phyloP scores from a whole-genome alignment of 2,888 invertebrate species.

The Furcula furcula region DNA sequence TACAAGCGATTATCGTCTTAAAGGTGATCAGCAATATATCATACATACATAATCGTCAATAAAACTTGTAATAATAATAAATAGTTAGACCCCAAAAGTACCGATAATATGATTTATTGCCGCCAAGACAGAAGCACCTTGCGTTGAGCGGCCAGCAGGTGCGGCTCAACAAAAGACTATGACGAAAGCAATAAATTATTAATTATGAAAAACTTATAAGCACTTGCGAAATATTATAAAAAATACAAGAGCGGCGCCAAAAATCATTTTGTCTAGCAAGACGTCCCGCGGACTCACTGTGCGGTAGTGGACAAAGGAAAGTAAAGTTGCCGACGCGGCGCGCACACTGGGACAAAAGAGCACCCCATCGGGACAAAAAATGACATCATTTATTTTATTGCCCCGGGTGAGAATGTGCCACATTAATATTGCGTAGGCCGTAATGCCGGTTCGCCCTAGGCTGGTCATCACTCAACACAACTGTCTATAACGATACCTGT shows the following conservation, averaged over 20 bases:
- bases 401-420: slow-evolving; percentile 75
- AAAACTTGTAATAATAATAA: too few relatives aligned
- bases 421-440: slow-evolving; percentile 76
- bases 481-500: slow-evolving; percentile 28
- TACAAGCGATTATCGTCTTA: too few relatives aligned
- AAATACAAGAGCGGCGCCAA: slow-evolving; percentile 71
- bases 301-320: slow-evolving; percentile 55
- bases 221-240: slow-evolving; percentile 51
- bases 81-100: too few relatives aligned
- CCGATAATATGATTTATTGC: slow-evolving; percentile 60
- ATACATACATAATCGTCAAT: too few relatives aligned
- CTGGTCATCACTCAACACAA: slow-evolving; percentile 57
- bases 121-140: slow-evolving; percentile 71
- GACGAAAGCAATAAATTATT: slow-evolving; percentile 78
- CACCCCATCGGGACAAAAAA: slow-evolving; percentile 75
- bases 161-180: slow-evolving; percentile 58
- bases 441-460: slow-evolving; percentile 74
- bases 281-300: slow-evolving; percentile 63
- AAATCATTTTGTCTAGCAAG: slow-evolving; percentile 69
- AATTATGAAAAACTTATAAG: slow-evolving; percentile 76
- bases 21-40: too few relatives aligned
- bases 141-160: slow-evolving; percentile 52
- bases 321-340: slow-evolving; percentile 59
- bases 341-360: slow-evolving; percentile 63
- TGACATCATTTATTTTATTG: slow-evolving; percentile 82